These are phyloP conservation scores for Pan troglodytes DNA, from an alignment of 2,113 vertebrate genomes.

Conservation along the genomic window NHGRI_mPanTro3-v2.1_pri NC_072401.2:4259501-4260000, in stretches of 20 bases:
- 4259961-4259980: not conserved
- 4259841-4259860: not conserved
- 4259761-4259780: not conserved
- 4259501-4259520: not conserved
- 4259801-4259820: not conserved
- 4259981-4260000: no score
- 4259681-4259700: no score
- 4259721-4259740: no score
- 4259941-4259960: not conserved
- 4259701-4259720: no score
- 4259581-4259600: not conserved
- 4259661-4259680: no score
- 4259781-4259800: not conserved
- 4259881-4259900: not conserved
- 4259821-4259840: not conserved
- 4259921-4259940: rapidly evolving
- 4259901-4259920: not conserved
- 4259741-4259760: not conserved
- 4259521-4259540: not conserved
- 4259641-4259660: no score
- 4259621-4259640: no score
- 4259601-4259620: not conserved
- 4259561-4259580: not conserved
- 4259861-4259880: not conserved
- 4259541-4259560: not conserved